phyloP scores from a whole-genome alignment of 30 jellyfish, hydroid and myxozoan genomes.

The Aurelia coerulea region DNA sequence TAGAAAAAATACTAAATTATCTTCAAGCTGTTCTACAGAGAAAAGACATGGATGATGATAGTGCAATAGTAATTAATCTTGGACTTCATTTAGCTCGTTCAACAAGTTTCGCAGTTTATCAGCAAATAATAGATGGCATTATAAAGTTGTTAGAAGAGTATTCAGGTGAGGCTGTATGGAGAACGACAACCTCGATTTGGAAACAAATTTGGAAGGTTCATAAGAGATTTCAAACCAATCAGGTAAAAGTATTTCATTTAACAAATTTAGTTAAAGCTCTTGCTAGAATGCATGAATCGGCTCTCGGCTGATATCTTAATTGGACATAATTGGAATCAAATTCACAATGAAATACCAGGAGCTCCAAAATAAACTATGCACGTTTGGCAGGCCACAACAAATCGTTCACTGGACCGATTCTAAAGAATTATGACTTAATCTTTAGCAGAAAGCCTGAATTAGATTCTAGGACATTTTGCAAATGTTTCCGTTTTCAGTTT shows the following conservation, averaged over 20 bases:
- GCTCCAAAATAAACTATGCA: too few species aligned
- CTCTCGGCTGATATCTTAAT: too few species aligned
- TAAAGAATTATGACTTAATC: too few species aligned
- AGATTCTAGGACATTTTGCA: too few species aligned
- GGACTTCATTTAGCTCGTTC: slow-evolving; percentile 93
- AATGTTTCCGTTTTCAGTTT: too few species aligned
- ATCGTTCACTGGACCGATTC: too few species aligned
- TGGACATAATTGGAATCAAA: too few species aligned
- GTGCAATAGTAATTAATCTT: slow-evolving; percentile 77
- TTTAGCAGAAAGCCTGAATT: too few species aligned
- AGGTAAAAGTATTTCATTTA: slow-evolving; percentile 44
- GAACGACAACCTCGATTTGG: slow-evolving; percentile 91
- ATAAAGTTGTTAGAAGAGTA: slow-evolving; percentile 41
- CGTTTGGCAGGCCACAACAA: too few species aligned
- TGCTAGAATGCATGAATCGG: too few species aligned
- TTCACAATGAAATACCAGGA: too few species aligned
- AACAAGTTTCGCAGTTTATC: slow-evolving; percentile 75
- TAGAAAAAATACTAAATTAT: slow-evolving; percentile 44
- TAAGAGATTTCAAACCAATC: slow-evolving; percentile 93
- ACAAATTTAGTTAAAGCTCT: not conserved
- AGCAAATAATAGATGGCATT: slow-evolving; percentile 49
- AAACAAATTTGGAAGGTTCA: slow-evolving; percentile 73
- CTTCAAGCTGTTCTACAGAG: slow-evolving; percentile 37
- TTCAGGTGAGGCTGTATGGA: slow-evolving; percentile 78
- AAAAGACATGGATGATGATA: slow-evolving; percentile 49